Evolutionary conservation across 2,113 vertebrate genomes (phyloP), one percentile per base, ranked within the genome.

Genomic region (Oophaga pumilio): DNA sequence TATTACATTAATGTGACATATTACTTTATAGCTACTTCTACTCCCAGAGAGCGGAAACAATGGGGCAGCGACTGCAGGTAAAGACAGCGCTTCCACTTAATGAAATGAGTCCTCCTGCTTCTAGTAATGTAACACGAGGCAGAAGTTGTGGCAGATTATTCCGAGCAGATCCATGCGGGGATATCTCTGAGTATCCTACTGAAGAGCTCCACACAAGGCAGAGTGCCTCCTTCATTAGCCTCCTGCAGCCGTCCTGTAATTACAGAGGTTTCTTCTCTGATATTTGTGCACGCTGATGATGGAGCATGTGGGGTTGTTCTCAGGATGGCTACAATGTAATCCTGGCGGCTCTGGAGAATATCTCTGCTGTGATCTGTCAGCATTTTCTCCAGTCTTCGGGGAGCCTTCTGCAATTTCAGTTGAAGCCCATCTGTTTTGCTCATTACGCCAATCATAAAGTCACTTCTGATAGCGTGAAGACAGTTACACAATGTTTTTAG

Each of bases 301-400:
- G 85, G 89, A 89, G 53, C 86, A 53, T 84, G 80, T 89, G 88
- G 79, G 57, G 86, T 91, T 4, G 53, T 81, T 93, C 79, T 83
- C 74, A 80, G 10, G 11, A 90, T 91, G 89, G 92, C 95, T 92
- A 94, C 92, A 92, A 88, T 93, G 95, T 93, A 93, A 93, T 94
- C 93, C 91, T 88, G 83, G 86, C 68, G 91, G 92, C 91, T 91
- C 91, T 88, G 89, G 90, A 91, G 86, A 52, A 88, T 76, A 22
- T 88, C 90, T 91, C 80, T 86, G 91, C 83, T 90, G 91, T 90
- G 89, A 78, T 92, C 92, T 93, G 90, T 93, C 93, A 93, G 91
- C 90, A 92, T 93, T 95, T 94, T 92, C 79, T 90, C 86, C n/a
- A 68, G 71, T 94, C 92, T 90, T 90, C 78, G 80, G 92, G 94